Conservation (phyloP, 2,888 invertebrate genomes). For the Xanthia icteritia region DNA sequence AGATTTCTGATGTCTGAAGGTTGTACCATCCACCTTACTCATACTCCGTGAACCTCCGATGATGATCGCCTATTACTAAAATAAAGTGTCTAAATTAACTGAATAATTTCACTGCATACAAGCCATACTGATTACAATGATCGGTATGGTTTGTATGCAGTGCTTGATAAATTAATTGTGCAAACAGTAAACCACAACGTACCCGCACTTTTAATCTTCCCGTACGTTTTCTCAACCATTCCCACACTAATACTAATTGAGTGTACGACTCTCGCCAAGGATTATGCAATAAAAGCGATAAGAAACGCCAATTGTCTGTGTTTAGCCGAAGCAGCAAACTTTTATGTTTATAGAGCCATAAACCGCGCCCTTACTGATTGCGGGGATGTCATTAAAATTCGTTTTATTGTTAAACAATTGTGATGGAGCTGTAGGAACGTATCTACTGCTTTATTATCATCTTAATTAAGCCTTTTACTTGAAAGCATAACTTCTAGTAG, state of each 20-base stretch:
- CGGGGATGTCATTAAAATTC: conserved; percentile 58
- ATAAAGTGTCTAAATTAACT: too few relatives aligned
- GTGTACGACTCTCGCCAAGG: conserved; percentile 62
- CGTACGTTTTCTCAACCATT: conserved; percentile 38
- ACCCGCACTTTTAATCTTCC: background rate
- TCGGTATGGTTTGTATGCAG: too few relatives aligned
- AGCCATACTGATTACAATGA: too few relatives aligned
- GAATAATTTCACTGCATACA: too few relatives aligned
- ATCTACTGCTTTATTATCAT: conserved; percentile 8
- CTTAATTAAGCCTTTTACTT: conserved; percentile 3
- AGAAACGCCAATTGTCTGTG: conserved; percentile 69
- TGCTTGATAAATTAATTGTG: too few relatives aligned
- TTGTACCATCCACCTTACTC: too few relatives aligned
- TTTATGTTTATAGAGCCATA: conserved; percentile 62
- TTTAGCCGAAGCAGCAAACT: conserved; percentile 60
- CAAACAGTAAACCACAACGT: background rate
- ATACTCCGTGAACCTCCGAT: too few relatives aligned
- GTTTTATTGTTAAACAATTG: conserved; percentile 57
- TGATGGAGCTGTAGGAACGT: conserved; percentile 24
- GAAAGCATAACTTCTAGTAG: background rate
- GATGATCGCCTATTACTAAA: too few relatives aligned
- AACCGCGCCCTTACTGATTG: conserved; percentile 58
- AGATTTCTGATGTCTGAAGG: too few relatives aligned
- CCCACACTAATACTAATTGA: conserved; percentile 62
- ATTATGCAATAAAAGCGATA: conserved; percentile 74